A percentile compares a stretch with the other conserved stretches of the same genome.
phyloP scores from a whole-genome alignment of 1,140 invertebrate genomes.

The Halesus radiatus region DNA sequence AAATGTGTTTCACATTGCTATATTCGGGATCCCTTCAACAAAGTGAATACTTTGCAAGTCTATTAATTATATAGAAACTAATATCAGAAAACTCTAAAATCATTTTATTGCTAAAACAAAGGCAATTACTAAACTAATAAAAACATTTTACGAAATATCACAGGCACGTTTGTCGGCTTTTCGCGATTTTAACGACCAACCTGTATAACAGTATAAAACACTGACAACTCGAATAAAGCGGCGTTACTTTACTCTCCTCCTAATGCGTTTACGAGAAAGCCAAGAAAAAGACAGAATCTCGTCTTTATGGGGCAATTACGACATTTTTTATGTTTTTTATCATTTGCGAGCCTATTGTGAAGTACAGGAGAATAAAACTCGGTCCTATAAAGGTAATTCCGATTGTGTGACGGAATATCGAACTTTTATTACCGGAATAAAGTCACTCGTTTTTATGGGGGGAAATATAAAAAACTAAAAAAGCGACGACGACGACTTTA shows the following conservation, averaged over 20 bases:
- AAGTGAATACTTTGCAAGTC: no score
- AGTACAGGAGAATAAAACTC: conserved; percentile 38
- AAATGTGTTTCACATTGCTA: no score
- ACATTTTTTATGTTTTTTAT: conserved; percentile 38
- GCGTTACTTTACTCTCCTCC: not conserved
- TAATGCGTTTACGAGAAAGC: not conserved
- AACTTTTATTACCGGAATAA: conserved; percentile 40
- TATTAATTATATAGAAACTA: no score
- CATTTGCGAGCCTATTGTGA: conserved; percentile 39
- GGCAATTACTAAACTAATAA: no score
- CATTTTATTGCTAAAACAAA: no score
- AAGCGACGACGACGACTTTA: not conserved
- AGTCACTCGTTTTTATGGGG: conserved; percentile 28
- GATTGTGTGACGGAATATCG: conserved; percentile 40
- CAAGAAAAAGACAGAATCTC: conserved; percentile 14
- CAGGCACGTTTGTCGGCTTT: no score
- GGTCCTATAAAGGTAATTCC: conserved; percentile 28
- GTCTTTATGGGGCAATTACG: conserved; percentile 38
- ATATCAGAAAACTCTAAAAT: no score
- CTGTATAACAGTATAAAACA: no score
- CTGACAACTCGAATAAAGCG: no score
- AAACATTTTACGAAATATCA: no score
- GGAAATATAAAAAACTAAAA: conserved; percentile 26
- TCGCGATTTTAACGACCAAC: not conserved
- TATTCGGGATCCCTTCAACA: no score